Percentiles rank a stretch among this genome's conserved stretches.
phyloP scores from a whole-genome alignment of 2,888 invertebrate species.

The Lithophane leautieri region DNA sequence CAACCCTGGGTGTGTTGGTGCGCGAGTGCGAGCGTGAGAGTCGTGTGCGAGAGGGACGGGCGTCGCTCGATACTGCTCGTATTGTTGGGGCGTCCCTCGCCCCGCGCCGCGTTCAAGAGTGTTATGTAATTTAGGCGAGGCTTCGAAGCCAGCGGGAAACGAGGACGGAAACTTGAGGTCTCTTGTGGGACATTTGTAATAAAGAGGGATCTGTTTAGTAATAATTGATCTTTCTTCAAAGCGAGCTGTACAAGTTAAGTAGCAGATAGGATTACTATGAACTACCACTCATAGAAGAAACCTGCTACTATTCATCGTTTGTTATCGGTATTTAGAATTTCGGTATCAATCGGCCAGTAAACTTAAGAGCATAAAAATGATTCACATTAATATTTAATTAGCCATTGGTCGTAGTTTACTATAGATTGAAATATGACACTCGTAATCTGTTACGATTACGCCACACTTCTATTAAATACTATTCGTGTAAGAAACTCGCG shows the following conservation, averaged over 20 bases:
- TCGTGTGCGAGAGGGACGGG: constrained; percentile 68
- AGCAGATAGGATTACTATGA: neutral
- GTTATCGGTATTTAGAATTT: constrained; percentile 19
- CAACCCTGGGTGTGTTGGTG: constrained; percentile 52
- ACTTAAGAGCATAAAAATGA: constrained; percentile 13
- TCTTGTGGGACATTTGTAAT: constrained; percentile 1
- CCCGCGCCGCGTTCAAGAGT: constrained; percentile 70
- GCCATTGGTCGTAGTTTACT: neutral
- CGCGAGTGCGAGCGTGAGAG: constrained; percentile 60
- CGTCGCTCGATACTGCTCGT: constrained; percentile 82
- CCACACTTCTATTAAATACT: neutral
- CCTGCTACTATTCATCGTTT: constrained; percentile 3
- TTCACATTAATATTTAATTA: constrained; percentile 5
- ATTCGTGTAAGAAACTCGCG: too few relatives aligned
- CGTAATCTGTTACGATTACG: constrained; percentile 26
- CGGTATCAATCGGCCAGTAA: constrained; percentile 10
- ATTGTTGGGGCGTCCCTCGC: constrained; percentile 76
- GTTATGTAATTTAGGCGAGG: constrained; percentile 74
- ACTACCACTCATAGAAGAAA: neutral
- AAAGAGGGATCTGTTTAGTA: neutral
- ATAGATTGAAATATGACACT: constrained; percentile 6
- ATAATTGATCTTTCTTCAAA: neutral
- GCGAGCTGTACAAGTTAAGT: neutral
- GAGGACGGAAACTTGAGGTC: constrained; percentile 19
- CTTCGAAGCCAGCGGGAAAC: constrained; percentile 54